These are phyloP conservation scores for Podotricha telesiphe DNA, from an alignment of 2,888 invertebrate genomes.

Conservation along the genomic window DNA sequence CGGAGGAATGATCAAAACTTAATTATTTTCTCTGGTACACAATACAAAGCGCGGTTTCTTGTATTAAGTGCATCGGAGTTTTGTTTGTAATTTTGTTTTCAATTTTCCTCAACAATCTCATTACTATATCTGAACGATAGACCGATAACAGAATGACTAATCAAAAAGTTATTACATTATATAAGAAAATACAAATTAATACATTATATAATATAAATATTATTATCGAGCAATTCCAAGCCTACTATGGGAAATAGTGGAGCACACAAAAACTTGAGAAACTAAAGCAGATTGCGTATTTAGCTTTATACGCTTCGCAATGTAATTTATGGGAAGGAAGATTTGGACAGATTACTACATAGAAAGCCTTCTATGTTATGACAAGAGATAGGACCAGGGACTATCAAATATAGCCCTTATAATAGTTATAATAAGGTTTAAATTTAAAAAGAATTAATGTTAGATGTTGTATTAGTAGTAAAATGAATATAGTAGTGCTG, in stretches of 20 bases:
- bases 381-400: not conserved
- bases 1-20: too few relatives aligned
- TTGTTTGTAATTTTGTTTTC: too few relatives aligned
- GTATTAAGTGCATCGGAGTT: too few relatives aligned
- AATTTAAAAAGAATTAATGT: not conserved
- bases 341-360: constrained; percentile 42
- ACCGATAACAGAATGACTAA: too few relatives aligned
- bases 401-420: constrained; percentile 15
- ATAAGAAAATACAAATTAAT: too few relatives aligned
- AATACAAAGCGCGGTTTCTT: too few relatives aligned
- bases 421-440: not conserved
- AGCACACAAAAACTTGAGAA: constrained; percentile 23
- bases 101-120: too few relatives aligned
- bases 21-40: too few relatives aligned
- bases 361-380: constrained; percentile 40
- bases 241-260: not conserved
- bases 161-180: too few relatives aligned
- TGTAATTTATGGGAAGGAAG: constrained; percentile 34
- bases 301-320: constrained; percentile 32
- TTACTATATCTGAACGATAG: too few relatives aligned
- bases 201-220: not conserved
- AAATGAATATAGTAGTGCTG: constrained; percentile 42
- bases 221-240: not conserved
- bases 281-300: constrained; percentile 28
- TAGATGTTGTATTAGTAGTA: constrained; percentile 35